Percentiles rank a stretch among this genome's conserved stretches.
Conservation (phyloP, 2,797 vertebrate species). For the Characodon lateralis region DNA sequence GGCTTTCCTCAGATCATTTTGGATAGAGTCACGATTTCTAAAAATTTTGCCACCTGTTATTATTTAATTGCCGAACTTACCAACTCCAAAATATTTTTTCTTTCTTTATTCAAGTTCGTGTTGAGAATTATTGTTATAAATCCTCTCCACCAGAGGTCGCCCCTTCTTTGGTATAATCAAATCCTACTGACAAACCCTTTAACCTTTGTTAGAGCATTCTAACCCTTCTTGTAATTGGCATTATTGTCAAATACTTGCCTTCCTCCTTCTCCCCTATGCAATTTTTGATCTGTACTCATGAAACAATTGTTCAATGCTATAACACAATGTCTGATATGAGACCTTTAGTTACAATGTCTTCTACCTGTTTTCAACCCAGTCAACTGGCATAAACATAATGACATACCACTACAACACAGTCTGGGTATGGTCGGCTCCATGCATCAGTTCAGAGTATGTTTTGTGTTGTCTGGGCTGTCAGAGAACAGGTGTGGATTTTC, state of each 20-base stretch:
- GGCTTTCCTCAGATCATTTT: neutral
- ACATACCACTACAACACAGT: constrained; percentile 20
- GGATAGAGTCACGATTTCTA: neutral
- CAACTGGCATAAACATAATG: too few relatives aligned
- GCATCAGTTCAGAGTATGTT: constrained; percentile 55
- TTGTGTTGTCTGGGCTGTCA: constrained; percentile 69
- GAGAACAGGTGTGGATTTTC: constrained; percentile 59
- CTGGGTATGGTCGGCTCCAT: constrained; percentile 45
- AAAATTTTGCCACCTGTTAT: neutral
- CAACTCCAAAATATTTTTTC: neutral
- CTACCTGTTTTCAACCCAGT: constrained; percentile 46
- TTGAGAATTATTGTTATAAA: neutral
- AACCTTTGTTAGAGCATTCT: neutral
- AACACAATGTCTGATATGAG: constrained; percentile 43
- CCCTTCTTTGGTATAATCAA: neutral
- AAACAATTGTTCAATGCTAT: constrained; percentile 26
- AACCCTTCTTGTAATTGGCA: neutral
- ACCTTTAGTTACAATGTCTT: constrained; percentile 32
- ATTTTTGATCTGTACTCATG: neutral
- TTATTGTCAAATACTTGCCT: neutral
- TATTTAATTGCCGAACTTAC: neutral
- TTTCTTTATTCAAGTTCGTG: neutral
- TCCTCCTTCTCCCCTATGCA: constrained; percentile 1
- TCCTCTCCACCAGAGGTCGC: constrained; percentile 57
- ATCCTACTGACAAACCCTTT: neutral